These are phyloP conservation scores for Drusus annulatus DNA, from an alignment of 1,140 invertebrate genomes.

Conservation along the genomic window DNA sequence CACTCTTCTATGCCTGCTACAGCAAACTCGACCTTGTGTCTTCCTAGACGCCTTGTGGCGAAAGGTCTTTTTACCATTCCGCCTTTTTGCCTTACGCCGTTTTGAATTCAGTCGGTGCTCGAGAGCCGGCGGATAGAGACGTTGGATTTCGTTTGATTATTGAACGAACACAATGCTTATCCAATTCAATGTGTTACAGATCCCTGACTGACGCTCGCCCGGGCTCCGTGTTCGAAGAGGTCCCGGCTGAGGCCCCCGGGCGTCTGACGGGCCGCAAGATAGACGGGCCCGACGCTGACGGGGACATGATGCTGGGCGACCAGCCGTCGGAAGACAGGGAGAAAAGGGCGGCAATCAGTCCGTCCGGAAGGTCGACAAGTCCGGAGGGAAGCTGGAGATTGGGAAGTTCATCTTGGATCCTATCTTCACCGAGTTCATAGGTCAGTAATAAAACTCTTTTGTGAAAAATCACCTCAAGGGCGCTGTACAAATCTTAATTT, in stretches of 20 bases:
- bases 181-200: not conserved
- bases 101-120: too few relatives aligned
- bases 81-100: too few relatives aligned
- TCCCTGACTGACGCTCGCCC: constrained; percentile 74
- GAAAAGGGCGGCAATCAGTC: constrained; percentile 71
- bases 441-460: constrained; percentile 67
- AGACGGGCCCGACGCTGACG: constrained; percentile 63
- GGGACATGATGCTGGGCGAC: constrained; percentile 66
- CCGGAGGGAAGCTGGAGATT: constrained; percentile 77
- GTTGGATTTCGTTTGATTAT: too few relatives aligned
- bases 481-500: too few relatives aligned
- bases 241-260: constrained; percentile 57
- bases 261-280: constrained; percentile 50
- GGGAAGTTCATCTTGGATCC: constrained; percentile 89
- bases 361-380: constrained; percentile 70
- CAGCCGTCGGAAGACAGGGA: constrained; percentile 73
- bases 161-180: too few relatives aligned
- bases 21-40: too few relatives aligned
- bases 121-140: too few relatives aligned
- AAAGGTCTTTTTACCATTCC: too few relatives aligned
- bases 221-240: constrained; percentile 67
- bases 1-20: too few relatives aligned
- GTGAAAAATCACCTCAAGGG: too few relatives aligned
- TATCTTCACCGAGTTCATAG: constrained; percentile 90
- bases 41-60: too few relatives aligned